Percentiles rank a stretch among this genome's conserved stretches.
Conservation (phyloP, 2,797 vertebrate species). For the Cryptoprocta ferox region DNA sequence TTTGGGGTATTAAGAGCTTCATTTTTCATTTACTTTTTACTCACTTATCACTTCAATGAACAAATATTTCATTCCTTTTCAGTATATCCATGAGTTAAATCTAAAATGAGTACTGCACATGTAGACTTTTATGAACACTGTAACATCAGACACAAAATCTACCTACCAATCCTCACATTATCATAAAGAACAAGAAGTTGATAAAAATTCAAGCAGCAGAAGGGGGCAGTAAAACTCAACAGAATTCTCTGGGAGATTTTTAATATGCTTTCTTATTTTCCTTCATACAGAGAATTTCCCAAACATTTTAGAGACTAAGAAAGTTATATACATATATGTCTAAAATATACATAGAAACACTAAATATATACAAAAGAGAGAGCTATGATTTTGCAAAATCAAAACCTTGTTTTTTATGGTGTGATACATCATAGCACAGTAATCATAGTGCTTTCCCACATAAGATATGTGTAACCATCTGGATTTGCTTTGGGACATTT, state of each 20-base stretch:
- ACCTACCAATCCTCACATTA: background rate
- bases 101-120: background rate
- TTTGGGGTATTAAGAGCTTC: background rate
- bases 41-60: background rate
- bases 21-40: background rate
- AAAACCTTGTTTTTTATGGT: background rate
- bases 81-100: background rate
- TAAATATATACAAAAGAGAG: background rate
- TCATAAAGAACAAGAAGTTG: background rate
- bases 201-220: slow-evolving; percentile 68
- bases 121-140: background rate
- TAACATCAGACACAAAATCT: slow-evolving; percentile 25
- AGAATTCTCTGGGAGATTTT: slow-evolving; percentile 37
- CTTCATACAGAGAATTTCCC: background rate
- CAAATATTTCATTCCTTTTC: slow-evolving; percentile 7
- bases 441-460: slow-evolving; percentile 17
- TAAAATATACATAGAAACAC: background rate
- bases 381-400: background rate
- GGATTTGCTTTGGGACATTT: background rate
- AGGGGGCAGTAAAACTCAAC: slow-evolving; percentile 73
- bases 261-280: background rate
- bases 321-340: background rate
- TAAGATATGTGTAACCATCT: background rate
- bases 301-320: slow-evolving; percentile 35
- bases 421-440: background rate